These are phyloP conservation scores for Caenorhabditis sp. DNA, from an alignment of 2,888 invertebrate species.

Conservation along the genomic window DNA sequence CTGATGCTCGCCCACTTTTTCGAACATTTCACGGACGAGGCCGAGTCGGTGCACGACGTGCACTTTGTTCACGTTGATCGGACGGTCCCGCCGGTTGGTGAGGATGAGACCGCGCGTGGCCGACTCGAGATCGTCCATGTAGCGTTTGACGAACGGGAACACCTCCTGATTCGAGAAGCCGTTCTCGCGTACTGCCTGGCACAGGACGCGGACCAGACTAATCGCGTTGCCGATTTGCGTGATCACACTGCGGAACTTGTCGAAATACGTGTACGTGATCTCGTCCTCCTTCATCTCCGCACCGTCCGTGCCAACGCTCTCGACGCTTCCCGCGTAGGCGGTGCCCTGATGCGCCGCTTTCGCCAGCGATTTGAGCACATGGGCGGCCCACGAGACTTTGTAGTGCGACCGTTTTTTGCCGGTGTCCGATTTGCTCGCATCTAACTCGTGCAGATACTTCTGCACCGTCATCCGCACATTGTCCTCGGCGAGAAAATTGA, in stretches of 20 bases:
- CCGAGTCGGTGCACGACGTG: conserved; percentile 15
- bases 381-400: conserved; percentile 84
- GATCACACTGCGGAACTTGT: conserved; percentile 91
- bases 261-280: conserved; percentile 90
- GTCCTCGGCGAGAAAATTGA: conserved; percentile 97
- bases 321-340: not conserved
- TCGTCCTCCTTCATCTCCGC: conserved; percentile 85
- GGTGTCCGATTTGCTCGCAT: conserved; percentile 73
- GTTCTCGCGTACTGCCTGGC: conserved; percentile 36
- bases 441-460: conserved; percentile 86
- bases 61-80: conserved; percentile 2
- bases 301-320: not conserved
- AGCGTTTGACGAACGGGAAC: conserved; percentile 23
- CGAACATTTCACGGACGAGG: conserved; percentile 26
- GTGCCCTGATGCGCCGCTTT: conserved; percentile 91
- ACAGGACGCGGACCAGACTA: conserved; percentile 23
- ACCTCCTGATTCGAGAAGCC: conserved; percentile 14
- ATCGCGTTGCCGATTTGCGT: conserved; percentile 82
- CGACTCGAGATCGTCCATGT: conserved; percentile 28
- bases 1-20: conserved; percentile 6
- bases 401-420: conserved; percentile 26
- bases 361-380: conserved; percentile 93
- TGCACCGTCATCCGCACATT: conserved; percentile 94
- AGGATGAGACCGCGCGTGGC: conserved; percentile 5
- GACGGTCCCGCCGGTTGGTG: not conserved